Base-by-base conservation (phyloP, 1,140 invertebrate genomes). In the Drosophila parvula region DNA sequence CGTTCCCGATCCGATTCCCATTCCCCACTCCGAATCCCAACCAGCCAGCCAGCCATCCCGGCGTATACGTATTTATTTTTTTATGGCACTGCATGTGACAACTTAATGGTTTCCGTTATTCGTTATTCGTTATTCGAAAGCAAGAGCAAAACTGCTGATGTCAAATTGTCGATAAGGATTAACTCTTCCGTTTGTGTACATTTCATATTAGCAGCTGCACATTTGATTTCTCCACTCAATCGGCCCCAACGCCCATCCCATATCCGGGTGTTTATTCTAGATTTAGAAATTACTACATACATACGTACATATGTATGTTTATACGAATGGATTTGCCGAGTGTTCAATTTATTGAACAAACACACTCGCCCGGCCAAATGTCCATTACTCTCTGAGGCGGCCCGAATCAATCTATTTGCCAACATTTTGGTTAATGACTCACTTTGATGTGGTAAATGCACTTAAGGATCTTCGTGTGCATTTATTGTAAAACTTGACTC, bases 141-240 rank as follows among this genome's bases (percentile, higher is more conserved):
- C 83, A 86, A 86, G 78, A 86, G 79, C 83, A 88, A 86, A 83
- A 86, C 86, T 88, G 83, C 83, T 83, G 73, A 86, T 86, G 83
- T 83, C 83, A 88, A 86, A 86, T 83, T 86, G 83, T 86, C 83
- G 83, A 86, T 86, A 88, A 88, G 83, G 79, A 86, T 86, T 86
- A 86, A 86, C 79, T 86, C 79, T 73, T 88, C 79, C 79, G 76
- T 88, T 79, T 88, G 83, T 86, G 83, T 88, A 79, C 83, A 80
- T 83, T 79, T 83, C 62, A 88, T 88, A 88, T 86, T 86, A 89
- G 83, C 81, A 82, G 74, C 75, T 79, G 67, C 73, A 70, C 83
- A 88, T 86, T 88, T 83, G 83, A 86, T 86, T 86, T 88, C 76
- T 10, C 50, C 11, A 27, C 41, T 41, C 32, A 40, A 32, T n/a